A percentile compares a stretch with the other conserved stretches of the same genome.
Conservation (phyloP, 2,888 invertebrate genomes). For the Polydesmus complanatus region DNA sequence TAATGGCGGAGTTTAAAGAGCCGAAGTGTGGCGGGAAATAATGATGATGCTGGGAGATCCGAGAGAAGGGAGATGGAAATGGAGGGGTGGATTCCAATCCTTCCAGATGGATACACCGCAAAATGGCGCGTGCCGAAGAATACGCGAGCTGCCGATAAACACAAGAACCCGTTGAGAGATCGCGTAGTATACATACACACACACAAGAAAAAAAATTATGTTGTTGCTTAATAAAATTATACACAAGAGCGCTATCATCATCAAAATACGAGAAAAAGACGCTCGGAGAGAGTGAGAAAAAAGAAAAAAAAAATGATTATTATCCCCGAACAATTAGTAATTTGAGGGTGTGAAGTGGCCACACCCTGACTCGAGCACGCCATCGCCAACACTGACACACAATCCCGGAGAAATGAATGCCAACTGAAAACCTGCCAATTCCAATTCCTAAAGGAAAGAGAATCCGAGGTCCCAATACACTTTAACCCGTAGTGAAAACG, state of each 20-base stretch:
- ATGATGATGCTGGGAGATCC: not conserved
- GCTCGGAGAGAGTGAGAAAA: not conserved
- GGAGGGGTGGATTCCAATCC: not conserved
- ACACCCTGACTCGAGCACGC: not conserved
- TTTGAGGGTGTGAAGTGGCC: not conserved
- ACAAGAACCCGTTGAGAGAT: no score
- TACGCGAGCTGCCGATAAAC: no score
- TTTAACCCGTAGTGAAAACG: no score
- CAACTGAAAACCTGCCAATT: no score
- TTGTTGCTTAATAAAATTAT: not conserved
- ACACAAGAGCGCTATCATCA: not conserved
- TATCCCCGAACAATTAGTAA: not conserved
- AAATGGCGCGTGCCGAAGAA: not conserved
- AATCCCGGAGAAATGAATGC: no score
- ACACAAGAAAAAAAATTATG: not conserved
- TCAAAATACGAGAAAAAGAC: no score
- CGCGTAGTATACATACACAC: no score
- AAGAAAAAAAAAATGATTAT: not conserved
- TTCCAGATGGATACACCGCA: not conserved
- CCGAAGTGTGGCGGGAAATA: not conserved
- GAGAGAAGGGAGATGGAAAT: not conserved
- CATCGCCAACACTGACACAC: not conserved
- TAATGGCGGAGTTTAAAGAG: not conserved
- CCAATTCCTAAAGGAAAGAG: no score
- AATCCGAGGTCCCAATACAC: no score